Evolutionary conservation across 2,113 vertebrate species (phyloP).

Genomic region (Mobula hypostoma): DNA sequence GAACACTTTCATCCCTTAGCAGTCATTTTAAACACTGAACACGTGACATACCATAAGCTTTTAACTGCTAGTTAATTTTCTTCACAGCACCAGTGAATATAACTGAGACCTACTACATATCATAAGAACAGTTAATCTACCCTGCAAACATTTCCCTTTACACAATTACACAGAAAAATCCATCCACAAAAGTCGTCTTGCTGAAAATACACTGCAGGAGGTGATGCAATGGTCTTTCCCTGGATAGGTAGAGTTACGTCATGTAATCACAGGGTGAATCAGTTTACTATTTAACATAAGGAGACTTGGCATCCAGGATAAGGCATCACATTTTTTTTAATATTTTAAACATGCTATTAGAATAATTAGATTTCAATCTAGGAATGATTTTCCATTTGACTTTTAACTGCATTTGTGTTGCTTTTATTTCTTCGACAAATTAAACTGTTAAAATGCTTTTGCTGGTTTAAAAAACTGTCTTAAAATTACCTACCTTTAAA

Average conservation of each 20-base stretch:
- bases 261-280: background rate
- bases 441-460: background rate
- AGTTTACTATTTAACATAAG: background rate
- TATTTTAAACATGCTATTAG: background rate
- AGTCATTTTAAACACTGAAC: background rate
- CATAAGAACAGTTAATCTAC: background rate
- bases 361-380: background rate
- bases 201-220: background rate
- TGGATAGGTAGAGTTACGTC: background rate
- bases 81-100: background rate
- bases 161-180: background rate
- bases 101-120: background rate
- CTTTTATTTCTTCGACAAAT: background rate
- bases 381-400: background rate
- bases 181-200: background rate
- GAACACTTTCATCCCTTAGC: background rate
- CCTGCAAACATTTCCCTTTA: background rate
- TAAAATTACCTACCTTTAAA: background rate
- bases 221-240: background rate
- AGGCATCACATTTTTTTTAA: background rate
- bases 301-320: background rate
- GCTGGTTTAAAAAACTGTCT: background rate
- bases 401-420: background rate
- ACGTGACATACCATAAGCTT: background rate
- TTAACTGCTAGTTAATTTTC: background rate